A percentile compares a stretch with the other conserved stretches of the same genome.
Evolutionary conservation across 2,888 invertebrate species (phyloP).

Genomic region (Aspidiotus rigidus): DNA sequence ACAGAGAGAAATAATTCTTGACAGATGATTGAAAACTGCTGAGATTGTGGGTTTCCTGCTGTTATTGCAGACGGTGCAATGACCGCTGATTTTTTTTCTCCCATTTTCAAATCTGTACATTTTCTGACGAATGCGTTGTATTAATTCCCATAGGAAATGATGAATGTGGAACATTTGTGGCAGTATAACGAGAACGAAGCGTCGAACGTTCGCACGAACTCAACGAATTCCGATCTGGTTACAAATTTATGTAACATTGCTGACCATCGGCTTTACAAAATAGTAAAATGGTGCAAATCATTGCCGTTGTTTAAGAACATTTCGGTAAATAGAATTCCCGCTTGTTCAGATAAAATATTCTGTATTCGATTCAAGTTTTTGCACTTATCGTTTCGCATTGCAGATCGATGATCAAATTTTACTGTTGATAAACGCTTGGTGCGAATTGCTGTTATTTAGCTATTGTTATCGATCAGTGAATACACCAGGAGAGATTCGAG

Average conservation of each 20-base stretch:
- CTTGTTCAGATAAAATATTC: too few species aligned
- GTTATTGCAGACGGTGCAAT: too few species aligned
- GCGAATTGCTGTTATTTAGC: constrained; percentile 80
- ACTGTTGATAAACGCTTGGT: constrained; percentile 94
- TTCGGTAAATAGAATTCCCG: constrained; percentile 50
- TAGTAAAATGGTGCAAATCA: constrained; percentile 97
- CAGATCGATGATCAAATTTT: constrained; percentile 98
- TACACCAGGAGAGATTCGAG: constrained; percentile 79
- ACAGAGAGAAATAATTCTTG: too few species aligned
- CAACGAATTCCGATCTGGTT: constrained; percentile 44
- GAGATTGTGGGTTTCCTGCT: too few species aligned
- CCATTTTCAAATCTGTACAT: too few species aligned
- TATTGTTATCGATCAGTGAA: constrained; percentile 90
- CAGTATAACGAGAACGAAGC: constrained; percentile 76
- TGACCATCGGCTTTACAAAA: constrained; percentile 90
- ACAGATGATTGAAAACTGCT: too few species aligned
- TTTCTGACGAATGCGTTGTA: too few species aligned
- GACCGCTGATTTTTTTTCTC: too few species aligned
- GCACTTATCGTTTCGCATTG: constrained; percentile 22
- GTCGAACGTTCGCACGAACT: constrained; percentile 32
- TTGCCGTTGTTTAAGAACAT: constrained; percentile 93
- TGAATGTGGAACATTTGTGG: constrained; percentile 93
- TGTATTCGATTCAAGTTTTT: neutral
- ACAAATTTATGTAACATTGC: constrained; percentile 88
- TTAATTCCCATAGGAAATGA: constrained; percentile 61